These are phyloP conservation scores for Zelleria hepariella DNA, from an alignment of 2,888 invertebrate genomes.

Conservation along the genomic window DNA sequence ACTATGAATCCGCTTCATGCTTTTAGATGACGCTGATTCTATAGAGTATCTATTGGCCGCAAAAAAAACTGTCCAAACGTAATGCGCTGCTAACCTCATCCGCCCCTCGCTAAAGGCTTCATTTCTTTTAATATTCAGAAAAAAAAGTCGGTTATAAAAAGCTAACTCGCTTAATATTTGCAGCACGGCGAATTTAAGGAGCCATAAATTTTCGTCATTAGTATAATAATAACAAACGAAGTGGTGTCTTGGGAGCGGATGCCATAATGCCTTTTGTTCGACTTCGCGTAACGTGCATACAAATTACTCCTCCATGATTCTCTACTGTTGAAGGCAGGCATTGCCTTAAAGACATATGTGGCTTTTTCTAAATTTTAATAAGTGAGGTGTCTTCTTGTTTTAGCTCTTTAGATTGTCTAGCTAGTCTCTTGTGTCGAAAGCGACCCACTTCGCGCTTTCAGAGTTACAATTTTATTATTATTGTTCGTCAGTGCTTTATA, in stretches of 20 bases:
- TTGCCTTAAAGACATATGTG: neutral
- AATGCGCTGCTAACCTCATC: no score
- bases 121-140: neutral
- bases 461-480: no score
- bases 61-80: no score
- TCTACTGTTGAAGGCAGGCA: neutral
- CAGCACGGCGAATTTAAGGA: conserved; percentile 64
- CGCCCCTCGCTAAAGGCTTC: neutral
- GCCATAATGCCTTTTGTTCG: conserved; percentile 69
- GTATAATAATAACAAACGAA: conserved; percentile 62
- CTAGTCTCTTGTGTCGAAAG: no score
- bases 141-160: neutral
- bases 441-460: no score
- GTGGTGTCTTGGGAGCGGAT: conserved; percentile 62
- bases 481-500: no score
- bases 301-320: conserved; percentile 27
- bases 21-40: no score
- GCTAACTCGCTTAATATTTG: conserved; percentile 45
- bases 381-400: neutral
- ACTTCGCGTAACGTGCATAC: conserved; percentile 56
- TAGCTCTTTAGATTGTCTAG: neutral
- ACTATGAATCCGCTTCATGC: no score
- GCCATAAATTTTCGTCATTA: conserved; percentile 70
- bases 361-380: neutral
- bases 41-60: no score